Evolutionary conservation across 2,797 vertebrate genomes (phyloP).

Genomic region (Protonibea diacanthus): DNA sequence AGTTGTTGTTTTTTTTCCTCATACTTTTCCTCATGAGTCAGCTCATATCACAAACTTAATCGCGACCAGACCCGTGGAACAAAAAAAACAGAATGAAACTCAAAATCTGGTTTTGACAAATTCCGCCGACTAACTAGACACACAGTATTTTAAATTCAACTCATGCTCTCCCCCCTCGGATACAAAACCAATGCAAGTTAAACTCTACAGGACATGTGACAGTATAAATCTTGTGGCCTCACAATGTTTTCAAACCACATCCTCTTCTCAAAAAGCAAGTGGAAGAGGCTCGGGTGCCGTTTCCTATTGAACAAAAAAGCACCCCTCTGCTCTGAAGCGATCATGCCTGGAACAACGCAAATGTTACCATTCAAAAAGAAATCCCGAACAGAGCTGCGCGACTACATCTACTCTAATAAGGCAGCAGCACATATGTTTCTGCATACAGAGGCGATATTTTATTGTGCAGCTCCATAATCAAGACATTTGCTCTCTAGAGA

Average conservation of each 20-base stretch:
- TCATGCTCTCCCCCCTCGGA: conserved; percentile 10
- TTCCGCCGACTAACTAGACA: conserved; percentile 47
- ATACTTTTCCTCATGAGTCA: conserved; percentile 42
- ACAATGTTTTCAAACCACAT: conserved; percentile 60
- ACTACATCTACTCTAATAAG: conserved; percentile 64
- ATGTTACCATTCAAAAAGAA: conserved; percentile 19
- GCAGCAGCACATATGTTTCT: conserved; percentile 54
- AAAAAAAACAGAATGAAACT: conserved; percentile 38
- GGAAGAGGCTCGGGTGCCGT: conserved; percentile 22
- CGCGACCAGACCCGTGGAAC: conserved; percentile 30
- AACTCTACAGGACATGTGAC: conserved; percentile 20
- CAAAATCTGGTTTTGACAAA: conserved; percentile 39
- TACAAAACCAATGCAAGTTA: conserved; percentile 22
- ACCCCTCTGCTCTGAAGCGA: conserved; percentile 31
- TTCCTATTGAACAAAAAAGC: conserved; percentile 33
- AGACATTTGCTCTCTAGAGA: conserved; percentile 56
- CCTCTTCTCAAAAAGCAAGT: conserved; percentile 46
- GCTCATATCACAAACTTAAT: conserved; percentile 50
- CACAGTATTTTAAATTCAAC: conserved; percentile 29
- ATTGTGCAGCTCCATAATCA: conserved; percentile 52
- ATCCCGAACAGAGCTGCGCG: background rate
- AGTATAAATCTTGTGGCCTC: conserved; percentile 44
- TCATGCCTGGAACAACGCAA: conserved; percentile 41
- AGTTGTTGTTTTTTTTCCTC: conserved; percentile 10
- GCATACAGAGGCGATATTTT: conserved; percentile 37